A percentile compares a stretch with the other conserved stretches of the same genome.
phyloP scores from a whole-genome alignment of 2,113 vertebrate genomes.

The Onychorhynchus coronatus region DNA sequence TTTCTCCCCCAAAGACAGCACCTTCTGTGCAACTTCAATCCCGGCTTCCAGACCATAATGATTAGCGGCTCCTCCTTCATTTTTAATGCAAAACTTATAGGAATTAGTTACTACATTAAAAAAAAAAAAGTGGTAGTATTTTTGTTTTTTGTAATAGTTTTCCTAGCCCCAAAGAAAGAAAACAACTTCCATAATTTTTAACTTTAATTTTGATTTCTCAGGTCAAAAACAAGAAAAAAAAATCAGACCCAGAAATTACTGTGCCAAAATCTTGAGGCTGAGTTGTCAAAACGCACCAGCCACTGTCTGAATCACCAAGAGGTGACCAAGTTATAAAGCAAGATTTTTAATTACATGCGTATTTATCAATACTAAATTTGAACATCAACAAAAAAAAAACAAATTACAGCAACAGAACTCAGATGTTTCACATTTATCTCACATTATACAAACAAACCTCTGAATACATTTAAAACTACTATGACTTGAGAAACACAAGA shows the following conservation, averaged over 20 bases:
- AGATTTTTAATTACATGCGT: background rate
- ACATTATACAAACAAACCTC: background rate
- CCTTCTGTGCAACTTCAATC: background rate
- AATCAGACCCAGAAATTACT: background rate
- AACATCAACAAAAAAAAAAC: background rate
- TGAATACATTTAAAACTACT: background rate
- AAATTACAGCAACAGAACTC: background rate
- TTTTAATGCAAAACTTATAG: background rate
- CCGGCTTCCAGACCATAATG: background rate
- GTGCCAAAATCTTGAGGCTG: background rate
- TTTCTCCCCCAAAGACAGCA: background rate
- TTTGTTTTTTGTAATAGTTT: background rate
- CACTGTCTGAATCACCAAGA: background rate
- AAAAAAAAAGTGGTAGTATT: background rate
- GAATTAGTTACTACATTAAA: background rate
- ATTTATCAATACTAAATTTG: background rate
- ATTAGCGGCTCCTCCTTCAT: background rate
- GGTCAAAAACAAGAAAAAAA: background rate
- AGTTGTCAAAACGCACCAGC: background rate
- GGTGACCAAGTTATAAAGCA: background rate
- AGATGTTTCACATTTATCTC: background rate
- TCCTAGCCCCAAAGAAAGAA: background rate
- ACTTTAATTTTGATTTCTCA: background rate
- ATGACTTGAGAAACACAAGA: background rate
- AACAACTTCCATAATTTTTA: background rate